phyloP scores from a whole-genome alignment of 1,140 invertebrate genomes.

The Zeugodacus cucurbitae region DNA sequence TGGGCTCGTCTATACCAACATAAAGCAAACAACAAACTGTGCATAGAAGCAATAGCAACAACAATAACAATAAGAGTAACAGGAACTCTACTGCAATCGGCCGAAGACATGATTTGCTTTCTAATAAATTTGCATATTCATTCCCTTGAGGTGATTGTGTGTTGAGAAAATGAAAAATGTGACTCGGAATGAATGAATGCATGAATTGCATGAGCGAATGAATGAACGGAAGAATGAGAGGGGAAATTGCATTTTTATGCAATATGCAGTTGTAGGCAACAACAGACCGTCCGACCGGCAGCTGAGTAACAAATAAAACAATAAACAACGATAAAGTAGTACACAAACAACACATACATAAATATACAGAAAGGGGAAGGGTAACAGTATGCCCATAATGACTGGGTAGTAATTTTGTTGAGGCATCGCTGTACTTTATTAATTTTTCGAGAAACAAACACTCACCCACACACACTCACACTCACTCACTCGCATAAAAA shows the following conservation, averaged over 20 bases:
- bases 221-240: neutral
- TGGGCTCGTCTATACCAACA: neutral
- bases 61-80: neutral
- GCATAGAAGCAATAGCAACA: neutral
- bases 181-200: neutral
- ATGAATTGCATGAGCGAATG: neutral
- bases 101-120: constrained; percentile 27
- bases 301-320: neutral
- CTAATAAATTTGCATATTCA: constrained; percentile 31
- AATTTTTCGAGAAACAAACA: neutral
- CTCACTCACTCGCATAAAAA: neutral
- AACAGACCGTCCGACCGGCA: neutral
- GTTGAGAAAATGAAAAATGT: constrained; percentile 8
- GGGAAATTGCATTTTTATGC: constrained; percentile 29
- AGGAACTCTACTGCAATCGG: neutral
- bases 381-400: neutral
- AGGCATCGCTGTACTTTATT: neutral
- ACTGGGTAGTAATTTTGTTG: neutral
- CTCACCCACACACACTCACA: neutral
- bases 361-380: neutral
- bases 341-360: neutral
- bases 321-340: neutral
- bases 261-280: neutral
- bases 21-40: neutral
- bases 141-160: constrained; percentile 12